Percentiles rank a stretch among this genome's conserved stretches.
These are phyloP conservation scores for Drosophila virilis DNA, from an alignment of 1,140 invertebrate species.

Conservation along the genomic window DNA sequence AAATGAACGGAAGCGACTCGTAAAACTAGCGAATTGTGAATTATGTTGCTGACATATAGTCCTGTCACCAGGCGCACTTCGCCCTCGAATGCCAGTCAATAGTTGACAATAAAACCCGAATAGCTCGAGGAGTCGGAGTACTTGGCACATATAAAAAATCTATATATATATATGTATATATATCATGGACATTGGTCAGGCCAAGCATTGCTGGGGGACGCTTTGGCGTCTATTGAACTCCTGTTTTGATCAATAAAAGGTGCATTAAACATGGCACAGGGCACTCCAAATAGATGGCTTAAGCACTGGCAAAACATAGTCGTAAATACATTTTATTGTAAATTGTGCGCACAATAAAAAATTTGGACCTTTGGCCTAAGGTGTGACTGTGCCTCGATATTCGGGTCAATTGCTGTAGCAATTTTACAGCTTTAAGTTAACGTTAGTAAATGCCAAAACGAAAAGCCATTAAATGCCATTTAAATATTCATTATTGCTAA, in stretches of 20 bases:
- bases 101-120: slow-evolving; percentile 69
- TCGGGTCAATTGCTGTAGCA: slow-evolving; percentile 46
- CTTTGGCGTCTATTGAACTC: slow-evolving; percentile 68
- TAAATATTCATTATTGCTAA: slow-evolving; percentile 61
- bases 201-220: background rate
- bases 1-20: slow-evolving; percentile 81
- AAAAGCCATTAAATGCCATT: slow-evolving; percentile 51
- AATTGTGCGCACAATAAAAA: slow-evolving; percentile 64
- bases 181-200: slow-evolving; percentile 35
- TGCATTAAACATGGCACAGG: slow-evolving; percentile 62
- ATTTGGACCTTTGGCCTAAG: slow-evolving; percentile 27
- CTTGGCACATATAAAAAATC: slow-evolving; percentile 36
- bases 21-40: slow-evolving; percentile 84
- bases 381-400: slow-evolving; percentile 39
- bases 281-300: slow-evolving; percentile 54
- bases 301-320: slow-evolving; percentile 74
- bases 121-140: background rate
- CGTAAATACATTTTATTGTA: slow-evolving; percentile 81
- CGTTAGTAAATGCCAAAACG: slow-evolving; percentile 17
- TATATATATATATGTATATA: no score
- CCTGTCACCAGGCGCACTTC: slow-evolving; percentile 39
- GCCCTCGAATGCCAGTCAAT: slow-evolving; percentile 57
- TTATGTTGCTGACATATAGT: slow-evolving; percentile 80
- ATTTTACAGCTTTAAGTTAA: slow-evolving; percentile 25
- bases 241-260: slow-evolving; percentile 76